Percentiles rank a stretch among this genome's conserved stretches.
These are phyloP conservation scores for Archips crataeganus DNA, from an alignment of 2,888 invertebrate genomes.

Conservation along the genomic window DNA sequence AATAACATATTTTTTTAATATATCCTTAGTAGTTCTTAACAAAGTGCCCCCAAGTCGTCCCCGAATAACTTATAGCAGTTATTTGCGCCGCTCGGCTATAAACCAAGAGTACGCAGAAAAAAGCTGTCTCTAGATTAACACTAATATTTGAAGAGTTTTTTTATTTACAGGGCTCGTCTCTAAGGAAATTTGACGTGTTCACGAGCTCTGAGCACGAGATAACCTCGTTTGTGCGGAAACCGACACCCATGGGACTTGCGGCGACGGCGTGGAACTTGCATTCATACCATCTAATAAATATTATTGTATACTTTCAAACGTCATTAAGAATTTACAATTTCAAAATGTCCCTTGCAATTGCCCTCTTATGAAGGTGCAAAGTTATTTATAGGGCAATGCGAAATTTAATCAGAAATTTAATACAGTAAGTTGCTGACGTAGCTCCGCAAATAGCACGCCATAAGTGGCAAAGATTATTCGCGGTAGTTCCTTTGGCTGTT, in stretches of 20 bases:
- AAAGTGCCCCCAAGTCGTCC: constrained; percentile 1
- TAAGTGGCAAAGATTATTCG: too few relatives aligned
- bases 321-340: too few relatives aligned
- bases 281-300: background rate
- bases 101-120: background rate
- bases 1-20: background rate
- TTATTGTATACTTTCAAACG: too few relatives aligned
- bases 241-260: background rate
- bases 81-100: background rate
- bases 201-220: constrained; percentile 21
- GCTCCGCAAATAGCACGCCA: too few relatives aligned
- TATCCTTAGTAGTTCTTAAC: background rate
- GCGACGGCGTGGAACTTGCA: background rate
- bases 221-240: constrained; percentile 19
- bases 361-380: too few relatives aligned
- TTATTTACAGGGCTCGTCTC: constrained; percentile 24
- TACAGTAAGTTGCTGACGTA: too few relatives aligned
- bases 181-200: constrained; percentile 39
- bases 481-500: too few relatives aligned
- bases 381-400: too few relatives aligned
- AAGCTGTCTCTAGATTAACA: constrained; percentile 14
- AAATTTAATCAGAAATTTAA: too few relatives aligned
- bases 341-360: too few relatives aligned
- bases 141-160: constrained; percentile 27
- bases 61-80: constrained; percentile 14